Base-by-base conservation (phyloP, 2,888 invertebrate genomes). In the Drosophila villosipedis region DNA sequence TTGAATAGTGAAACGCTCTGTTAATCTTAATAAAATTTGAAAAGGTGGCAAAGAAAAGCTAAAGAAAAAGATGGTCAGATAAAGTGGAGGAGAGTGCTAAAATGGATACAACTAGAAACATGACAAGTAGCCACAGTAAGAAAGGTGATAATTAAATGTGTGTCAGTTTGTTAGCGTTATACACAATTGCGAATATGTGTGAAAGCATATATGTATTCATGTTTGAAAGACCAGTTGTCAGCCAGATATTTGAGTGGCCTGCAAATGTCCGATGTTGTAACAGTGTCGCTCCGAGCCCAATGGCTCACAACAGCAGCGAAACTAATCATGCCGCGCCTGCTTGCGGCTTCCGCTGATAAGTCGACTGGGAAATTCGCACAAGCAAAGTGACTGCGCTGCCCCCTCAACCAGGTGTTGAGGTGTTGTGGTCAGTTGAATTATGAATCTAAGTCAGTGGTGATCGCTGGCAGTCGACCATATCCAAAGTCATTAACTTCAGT, bases 321-420 rank as follows among this genome's bases (percentile, higher is more conserved):
- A 79, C 79, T 65, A 76, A 79, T 76, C 80, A 73, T 50, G 53
- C 25, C 61, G 12, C 54, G 57, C 53, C 50, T 12, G 50, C 58
- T 62, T 54, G 71, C 60, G 55, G 50, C 58, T 30, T 30, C 30
- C 33, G 50, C 33, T 55, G 75, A 73, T 67, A 73, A 63, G 67
- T 25, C 25, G 47, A 53, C 60, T 41, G 52, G 41, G 39, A 62
- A 52, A 53, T 37, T 50, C 14, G 61, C 33, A 28, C 43, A 35
- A 35, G 33, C 50, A 68, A 35, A 43, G 19, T 19, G 35, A 35
- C 14, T 14, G 22, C 14, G 14, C 14, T 14, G 22, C 22, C 22
- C 14, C 22, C 22, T 22, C 22, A 47, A 47, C 7, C 25, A 43
- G 5, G 12, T 35, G 33, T 35, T 14, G 33, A 50, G 65, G 28